Conservation (phyloP, 2,888 invertebrate genomes). For the Hydraecia micacea region DNA sequence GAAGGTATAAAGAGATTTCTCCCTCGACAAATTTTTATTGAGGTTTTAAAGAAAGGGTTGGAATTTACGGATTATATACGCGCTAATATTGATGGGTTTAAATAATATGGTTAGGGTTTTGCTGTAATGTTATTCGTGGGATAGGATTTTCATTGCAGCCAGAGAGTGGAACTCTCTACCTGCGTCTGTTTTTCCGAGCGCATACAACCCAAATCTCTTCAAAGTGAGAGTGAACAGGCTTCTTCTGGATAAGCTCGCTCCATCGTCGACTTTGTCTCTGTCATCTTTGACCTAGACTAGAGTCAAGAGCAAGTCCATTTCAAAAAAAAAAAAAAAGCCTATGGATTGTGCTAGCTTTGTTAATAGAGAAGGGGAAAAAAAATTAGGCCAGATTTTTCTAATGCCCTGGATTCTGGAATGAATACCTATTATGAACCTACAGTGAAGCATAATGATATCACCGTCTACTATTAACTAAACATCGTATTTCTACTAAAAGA, state of each 20-base stretch:
- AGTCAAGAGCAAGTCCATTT: too few relatives aligned
- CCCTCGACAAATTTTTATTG: conserved; percentile 64
- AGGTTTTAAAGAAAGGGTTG: conserved; percentile 58
- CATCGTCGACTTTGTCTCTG: too few relatives aligned
- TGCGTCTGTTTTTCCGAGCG: too few relatives aligned
- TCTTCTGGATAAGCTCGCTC: too few relatives aligned
- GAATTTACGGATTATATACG: conserved; percentile 60
- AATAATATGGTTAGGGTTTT: conserved; percentile 49
- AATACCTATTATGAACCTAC: not conserved
- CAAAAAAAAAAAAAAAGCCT: too few relatives aligned
- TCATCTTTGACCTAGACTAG: too few relatives aligned
- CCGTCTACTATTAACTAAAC: not conserved
- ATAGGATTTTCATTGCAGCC: not conserved
- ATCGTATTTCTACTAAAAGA: not conserved
- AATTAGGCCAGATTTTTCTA: too few relatives aligned
- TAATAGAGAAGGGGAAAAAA: not conserved
- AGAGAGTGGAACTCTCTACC: too few relatives aligned
- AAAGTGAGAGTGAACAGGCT: too few relatives aligned
- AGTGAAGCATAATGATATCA: not conserved
- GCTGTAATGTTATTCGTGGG: conserved; percentile 14
- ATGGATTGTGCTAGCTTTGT: not conserved
- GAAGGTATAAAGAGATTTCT: conserved; percentile 64
- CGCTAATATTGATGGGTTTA: conserved; percentile 49
- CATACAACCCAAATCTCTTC: too few relatives aligned
- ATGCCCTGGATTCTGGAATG: too few relatives aligned